Conservation (phyloP, 2,888 invertebrate species). For the Machimus rusticus region DNA sequence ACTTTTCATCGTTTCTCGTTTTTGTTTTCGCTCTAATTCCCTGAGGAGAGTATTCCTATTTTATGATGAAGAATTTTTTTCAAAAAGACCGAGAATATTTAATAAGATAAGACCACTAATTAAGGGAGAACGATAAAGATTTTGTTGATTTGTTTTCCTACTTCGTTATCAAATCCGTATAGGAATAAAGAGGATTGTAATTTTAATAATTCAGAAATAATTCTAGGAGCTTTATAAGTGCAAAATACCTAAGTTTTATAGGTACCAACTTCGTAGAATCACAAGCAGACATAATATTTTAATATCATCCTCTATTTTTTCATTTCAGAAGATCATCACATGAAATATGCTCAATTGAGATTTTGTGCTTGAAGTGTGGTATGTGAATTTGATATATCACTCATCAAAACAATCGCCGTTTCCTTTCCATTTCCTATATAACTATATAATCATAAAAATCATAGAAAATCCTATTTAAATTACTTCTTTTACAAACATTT, state of each 20-base stretch:
- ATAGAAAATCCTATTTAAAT: not conserved
- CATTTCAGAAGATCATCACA: not conserved
- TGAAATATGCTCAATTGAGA: not conserved
- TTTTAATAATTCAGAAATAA: not conserved
- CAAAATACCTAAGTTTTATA: not conserved
- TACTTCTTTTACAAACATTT: not conserved
- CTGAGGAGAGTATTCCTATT: not conserved
- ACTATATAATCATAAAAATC: not conserved
- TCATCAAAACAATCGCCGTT: not conserved
- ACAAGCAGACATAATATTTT: not conserved
- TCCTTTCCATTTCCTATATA: not conserved
- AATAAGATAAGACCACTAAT: slow-evolving; percentile 26
- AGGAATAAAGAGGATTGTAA: not conserved
- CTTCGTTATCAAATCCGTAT: not conserved
- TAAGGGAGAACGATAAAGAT: not conserved
- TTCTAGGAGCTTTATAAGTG: too few relatives aligned
- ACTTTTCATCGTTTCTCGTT: slow-evolving; percentile 4
- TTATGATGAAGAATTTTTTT: not conserved
- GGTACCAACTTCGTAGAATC: not conserved
- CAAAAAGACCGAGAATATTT: not conserved
- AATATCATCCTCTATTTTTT: not conserved
- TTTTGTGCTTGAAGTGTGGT: not conserved
- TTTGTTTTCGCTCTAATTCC: not conserved
- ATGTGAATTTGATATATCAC: not conserved
- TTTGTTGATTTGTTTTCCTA: not conserved